Percentiles rank a stretch among this genome's conserved stretches.
phyloP scores from a whole-genome alignment of 2,113 vertebrate species.

The Python bivittatus region DNA sequence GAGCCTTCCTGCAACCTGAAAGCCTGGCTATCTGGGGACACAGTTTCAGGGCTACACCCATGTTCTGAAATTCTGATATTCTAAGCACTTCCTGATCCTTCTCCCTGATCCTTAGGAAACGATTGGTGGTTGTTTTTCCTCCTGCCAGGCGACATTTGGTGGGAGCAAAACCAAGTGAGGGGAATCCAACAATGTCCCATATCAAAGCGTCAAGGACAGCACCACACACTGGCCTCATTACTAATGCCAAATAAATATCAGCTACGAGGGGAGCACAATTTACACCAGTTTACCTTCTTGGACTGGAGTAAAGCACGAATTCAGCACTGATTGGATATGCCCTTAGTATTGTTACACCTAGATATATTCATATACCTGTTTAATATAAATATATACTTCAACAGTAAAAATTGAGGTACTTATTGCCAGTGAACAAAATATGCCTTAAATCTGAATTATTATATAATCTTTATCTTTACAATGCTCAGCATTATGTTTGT shows the following conservation, averaged over 20 bases:
- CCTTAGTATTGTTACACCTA: neutral
- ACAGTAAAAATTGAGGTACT: neutral
- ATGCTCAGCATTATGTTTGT: conserved; percentile 44
- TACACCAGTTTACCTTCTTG: neutral
- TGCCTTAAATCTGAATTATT: conserved; percentile 26
- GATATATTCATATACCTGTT: neutral
- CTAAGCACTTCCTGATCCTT: neutral
- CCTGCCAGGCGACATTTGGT: neutral
- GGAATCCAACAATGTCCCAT: neutral
- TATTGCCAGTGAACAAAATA: conserved; percentile 25
- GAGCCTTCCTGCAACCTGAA: neutral
- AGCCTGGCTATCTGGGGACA: neutral
- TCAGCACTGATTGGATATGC: neutral
- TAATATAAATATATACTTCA: neutral
- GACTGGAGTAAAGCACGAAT: neutral
- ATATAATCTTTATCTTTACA: conserved; percentile 40
- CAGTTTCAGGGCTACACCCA: neutral
- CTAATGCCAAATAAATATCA: neutral
- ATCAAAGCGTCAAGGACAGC: neutral
- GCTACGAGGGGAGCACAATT: neutral
- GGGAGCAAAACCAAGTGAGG: neutral
- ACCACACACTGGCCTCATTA: neutral
- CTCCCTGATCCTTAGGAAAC: neutral
- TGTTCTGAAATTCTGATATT: too few relatives aligned
- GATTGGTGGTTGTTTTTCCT: neutral